Percentiles rank a stretch among this genome's conserved stretches.
Evolutionary conservation across 1,140 invertebrate species (phyloP).

Genomic region (Eurosta solidaginis): DNA sequence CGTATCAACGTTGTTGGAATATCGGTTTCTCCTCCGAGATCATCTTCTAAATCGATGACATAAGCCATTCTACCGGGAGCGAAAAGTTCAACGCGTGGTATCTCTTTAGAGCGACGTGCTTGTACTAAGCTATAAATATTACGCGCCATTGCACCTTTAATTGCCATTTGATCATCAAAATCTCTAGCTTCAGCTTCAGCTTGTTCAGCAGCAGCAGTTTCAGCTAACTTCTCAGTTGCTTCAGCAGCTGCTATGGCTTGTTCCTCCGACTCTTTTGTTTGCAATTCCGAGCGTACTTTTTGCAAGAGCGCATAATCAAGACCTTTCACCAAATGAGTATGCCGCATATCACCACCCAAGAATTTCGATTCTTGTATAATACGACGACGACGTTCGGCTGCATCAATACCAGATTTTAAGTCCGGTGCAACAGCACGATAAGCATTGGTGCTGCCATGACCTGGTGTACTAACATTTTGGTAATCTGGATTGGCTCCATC

Average conservation of each 20-base stretch:
- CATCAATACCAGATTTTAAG: slow-evolving; percentile 89
- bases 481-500: slow-evolving; percentile 86
- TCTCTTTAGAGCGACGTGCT: slow-evolving; percentile 69
- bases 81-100: slow-evolving; percentile 92
- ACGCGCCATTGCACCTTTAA: slow-evolving; percentile 78
- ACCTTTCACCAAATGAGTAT: slow-evolving; percentile 99
- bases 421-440: slow-evolving; percentile 96
- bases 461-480: slow-evolving; percentile 76
- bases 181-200: slow-evolving; percentile 51
- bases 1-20: slow-evolving; percentile 95
- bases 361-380: slow-evolving; percentile 99
- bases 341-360: slow-evolving; percentile 99
- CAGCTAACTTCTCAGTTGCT: slow-evolving; percentile 70
- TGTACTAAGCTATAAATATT: slow-evolving; percentile 75
- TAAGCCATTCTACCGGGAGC: slow-evolving; percentile 97
- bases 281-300: slow-evolving; percentile 88
- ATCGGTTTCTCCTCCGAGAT: slow-evolving; percentile 82
- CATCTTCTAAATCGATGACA: slow-evolving; percentile 89
- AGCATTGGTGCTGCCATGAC: slow-evolving; percentile 70
- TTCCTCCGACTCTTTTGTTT: slow-evolving; percentile 74
- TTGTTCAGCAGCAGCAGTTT: slow-evolving; percentile 66
- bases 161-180: slow-evolving; percentile 72
- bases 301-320: slow-evolving; percentile 98
- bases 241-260: slow-evolving; percentile 84
- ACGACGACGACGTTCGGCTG: slow-evolving; percentile 91